A percentile compares a stretch with the other conserved stretches of the same genome.
phyloP scores from a whole-genome alignment of 2,888 invertebrate genomes.

The Abrostola triplasia region DNA sequence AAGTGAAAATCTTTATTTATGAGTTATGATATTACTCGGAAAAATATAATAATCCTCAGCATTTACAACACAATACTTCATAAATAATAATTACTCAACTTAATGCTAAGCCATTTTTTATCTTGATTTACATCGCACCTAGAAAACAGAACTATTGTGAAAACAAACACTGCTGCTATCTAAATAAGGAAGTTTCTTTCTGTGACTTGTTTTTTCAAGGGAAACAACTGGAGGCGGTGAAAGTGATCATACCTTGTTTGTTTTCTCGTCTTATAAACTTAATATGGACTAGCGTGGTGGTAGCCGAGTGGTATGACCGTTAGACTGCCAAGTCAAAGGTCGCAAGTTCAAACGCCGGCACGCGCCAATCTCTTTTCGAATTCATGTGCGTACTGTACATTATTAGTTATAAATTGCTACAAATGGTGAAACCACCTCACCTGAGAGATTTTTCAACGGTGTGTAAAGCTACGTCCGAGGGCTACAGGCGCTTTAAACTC shows the following conservation, averaged over 20 bases:
- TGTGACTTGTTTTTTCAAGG: constrained; percentile 31
- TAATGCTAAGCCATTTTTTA: constrained; percentile 2
- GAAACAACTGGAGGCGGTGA: constrained; percentile 34
- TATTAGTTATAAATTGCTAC: too few species aligned
- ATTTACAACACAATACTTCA: neutral
- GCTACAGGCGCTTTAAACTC: too few species aligned
- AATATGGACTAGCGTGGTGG: constrained; percentile 5
- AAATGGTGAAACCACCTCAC: too few species aligned
- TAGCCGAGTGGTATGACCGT: too few species aligned
- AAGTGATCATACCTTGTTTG: constrained; percentile 36
- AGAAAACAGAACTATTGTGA: constrained; percentile 8
- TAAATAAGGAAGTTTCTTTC: constrained; percentile 34
- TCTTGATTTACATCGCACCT: neutral
- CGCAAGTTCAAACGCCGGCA: too few species aligned
- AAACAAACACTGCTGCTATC: constrained; percentile 19
- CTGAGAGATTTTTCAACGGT: too few species aligned
- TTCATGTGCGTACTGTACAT: too few species aligned
- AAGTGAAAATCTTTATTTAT: too few species aligned
- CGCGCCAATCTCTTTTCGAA: too few species aligned
- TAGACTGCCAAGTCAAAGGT: too few species aligned
- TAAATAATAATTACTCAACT: neutral
- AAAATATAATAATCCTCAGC: neutral
- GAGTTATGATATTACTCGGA: neutral
- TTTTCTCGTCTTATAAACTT: constrained; percentile 24
- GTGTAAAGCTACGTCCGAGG: too few species aligned